A percentile compares a stretch with the other conserved stretches of the same genome.
Conservation (phyloP, 2,797 vertebrate species). For the Pangasius mekongensis region DNA sequence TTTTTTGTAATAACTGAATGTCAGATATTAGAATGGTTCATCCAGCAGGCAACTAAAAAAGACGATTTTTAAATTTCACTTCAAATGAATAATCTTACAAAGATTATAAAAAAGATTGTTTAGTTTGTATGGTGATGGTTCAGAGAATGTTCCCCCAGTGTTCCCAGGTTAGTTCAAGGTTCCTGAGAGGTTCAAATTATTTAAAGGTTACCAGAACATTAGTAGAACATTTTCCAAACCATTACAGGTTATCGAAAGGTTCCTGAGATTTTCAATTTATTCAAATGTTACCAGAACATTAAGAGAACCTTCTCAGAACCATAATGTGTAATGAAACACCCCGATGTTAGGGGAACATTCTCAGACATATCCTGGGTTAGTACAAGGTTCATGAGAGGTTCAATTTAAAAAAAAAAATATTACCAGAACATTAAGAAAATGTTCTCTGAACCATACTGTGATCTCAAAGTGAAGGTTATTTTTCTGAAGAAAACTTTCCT, state of each 20-base stretch:
- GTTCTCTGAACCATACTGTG: too few relatives aligned
- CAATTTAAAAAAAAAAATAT: too few relatives aligned
- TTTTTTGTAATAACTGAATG: background rate
- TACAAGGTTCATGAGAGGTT: too few relatives aligned
- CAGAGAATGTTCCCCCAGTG: background rate
- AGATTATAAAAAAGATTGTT: background rate
- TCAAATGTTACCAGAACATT: too few relatives aligned
- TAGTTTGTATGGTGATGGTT: background rate
- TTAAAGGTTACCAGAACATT: background rate
- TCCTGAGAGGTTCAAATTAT: background rate
- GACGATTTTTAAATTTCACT: background rate
- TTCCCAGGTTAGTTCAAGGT: background rate
- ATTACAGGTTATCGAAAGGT: too few relatives aligned
- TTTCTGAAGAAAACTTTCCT: background rate
- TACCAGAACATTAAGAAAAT: too few relatives aligned
- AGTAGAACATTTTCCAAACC: too few relatives aligned
- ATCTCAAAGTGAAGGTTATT: background rate
- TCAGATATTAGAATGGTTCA: background rate
- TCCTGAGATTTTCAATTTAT: too few relatives aligned
- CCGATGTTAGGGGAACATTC: too few relatives aligned
- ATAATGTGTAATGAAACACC: background rate
- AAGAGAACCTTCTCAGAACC: background rate
- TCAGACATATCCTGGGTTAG: too few relatives aligned
- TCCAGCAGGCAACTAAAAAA: background rate
- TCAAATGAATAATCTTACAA: background rate